phyloP scores from a whole-genome alignment of 2,113 vertebrate genomes.

The Phrynosoma blainvillii region DNA sequence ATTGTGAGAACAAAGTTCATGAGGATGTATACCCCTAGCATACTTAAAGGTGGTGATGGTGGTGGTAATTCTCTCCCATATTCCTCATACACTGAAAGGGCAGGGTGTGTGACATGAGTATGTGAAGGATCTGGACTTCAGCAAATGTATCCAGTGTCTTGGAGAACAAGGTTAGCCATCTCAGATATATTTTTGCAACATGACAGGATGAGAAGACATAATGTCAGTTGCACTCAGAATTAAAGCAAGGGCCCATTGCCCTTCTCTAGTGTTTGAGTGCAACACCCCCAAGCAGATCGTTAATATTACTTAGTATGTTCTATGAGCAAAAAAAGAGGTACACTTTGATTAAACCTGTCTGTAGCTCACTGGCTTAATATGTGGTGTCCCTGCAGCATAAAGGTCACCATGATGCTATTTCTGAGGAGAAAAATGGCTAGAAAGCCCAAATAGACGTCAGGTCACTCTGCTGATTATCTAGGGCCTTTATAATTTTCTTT shows the following conservation, averaged over 20 bases:
- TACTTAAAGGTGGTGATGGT: no score
- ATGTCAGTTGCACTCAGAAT: not conserved
- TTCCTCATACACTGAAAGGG: not conserved
- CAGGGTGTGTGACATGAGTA: not conserved
- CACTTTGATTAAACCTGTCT: conserved; percentile 20
- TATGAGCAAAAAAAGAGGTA: conserved; percentile 25
- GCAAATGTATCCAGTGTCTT: not conserved
- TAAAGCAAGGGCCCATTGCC: not conserved
- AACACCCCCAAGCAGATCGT: conserved; percentile 21
- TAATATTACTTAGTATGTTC: conserved; percentile 19
- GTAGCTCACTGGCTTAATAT: not conserved
- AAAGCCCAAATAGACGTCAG: not conserved
- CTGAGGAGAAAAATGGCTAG: not conserved
- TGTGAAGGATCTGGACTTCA: not conserved
- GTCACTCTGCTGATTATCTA: conserved; percentile 18
- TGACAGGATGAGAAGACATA: accelerated
- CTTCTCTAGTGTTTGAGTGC: not conserved
- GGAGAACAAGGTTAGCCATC: not conserved
- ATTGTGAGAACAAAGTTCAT: no score
- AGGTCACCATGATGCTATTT: conserved; percentile 24
- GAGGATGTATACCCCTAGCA: no score
- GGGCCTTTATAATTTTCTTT: not conserved
- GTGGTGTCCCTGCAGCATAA: not conserved
- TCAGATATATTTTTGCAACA: not conserved
- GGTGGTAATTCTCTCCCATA: no score